phyloP scores from a whole-genome alignment of 92 coral and sea anemone genomes.

The Zoanthus solanderi region DNA sequence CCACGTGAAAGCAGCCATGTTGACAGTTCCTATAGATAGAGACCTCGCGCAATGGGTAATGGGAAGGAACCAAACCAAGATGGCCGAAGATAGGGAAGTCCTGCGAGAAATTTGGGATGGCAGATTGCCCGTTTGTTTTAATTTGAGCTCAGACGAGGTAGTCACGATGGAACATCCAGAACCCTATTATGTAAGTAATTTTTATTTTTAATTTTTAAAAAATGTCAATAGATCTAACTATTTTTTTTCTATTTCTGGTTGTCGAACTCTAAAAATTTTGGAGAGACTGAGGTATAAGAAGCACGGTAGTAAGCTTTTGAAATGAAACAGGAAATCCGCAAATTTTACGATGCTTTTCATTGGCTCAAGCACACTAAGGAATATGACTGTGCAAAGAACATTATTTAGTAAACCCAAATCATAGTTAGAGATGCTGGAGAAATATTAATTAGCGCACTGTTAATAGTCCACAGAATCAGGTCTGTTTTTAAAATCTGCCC shows the following conservation, averaged over 20 bases:
- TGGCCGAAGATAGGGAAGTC: slow-evolving; percentile 99
- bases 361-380: not conserved
- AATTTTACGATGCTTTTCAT: not conserved
- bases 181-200: slow-evolving; percentile 88
- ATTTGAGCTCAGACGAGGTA: slow-evolving; percentile 93
- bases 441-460: too few relatives aligned
- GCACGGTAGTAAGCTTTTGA: not conserved
- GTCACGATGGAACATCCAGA: slow-evolving; percentile 97
- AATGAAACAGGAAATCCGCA: not conserved
- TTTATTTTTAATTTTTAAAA: not conserved
- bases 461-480: too few relatives aligned
- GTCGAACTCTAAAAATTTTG: not conserved
- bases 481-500: too few relatives aligned
- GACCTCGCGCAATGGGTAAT: slow-evolving; percentile 29
- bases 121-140: slow-evolving; percentile 94
- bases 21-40: not conserved
- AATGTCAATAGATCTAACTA: not conserved
- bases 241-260: not conserved
- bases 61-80: slow-evolving; percentile 64
- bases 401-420: too few relatives aligned
- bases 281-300: not conserved
- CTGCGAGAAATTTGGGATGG: slow-evolving; percentile 98
- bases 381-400: too few relatives aligned
- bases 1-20: slow-evolving; percentile 45
- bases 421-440: too few relatives aligned